Base-by-base conservation (phyloP, 2,113 vertebrate genomes). In the Octodon degus region DNA sequence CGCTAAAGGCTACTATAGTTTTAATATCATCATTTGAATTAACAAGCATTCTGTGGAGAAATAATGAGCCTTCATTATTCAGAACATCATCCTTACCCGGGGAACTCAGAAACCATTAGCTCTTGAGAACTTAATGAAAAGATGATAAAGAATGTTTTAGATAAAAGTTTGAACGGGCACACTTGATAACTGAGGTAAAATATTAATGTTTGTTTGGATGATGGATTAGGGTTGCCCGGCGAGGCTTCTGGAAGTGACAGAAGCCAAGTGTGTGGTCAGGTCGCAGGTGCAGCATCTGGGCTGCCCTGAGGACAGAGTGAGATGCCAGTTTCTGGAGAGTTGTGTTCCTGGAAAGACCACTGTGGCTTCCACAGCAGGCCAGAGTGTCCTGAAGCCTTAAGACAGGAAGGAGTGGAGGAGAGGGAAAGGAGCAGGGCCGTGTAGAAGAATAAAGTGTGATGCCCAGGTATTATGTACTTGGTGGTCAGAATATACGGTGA, bases 11-110 rank as follows among this genome's bases (percentile, higher is more conserved):
- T 99, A 99, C 99, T 99, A 99, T 99, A 99, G 99, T 99, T 99
- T 99, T 99, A 99, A 99, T 99, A 99, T 99, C 99, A 99, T 99
- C 99, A 99, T 99, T 99, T 99, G 99, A 99, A 99, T 99, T 99
- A 99, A 99, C 99, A 99, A 99, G 99, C 99, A 99, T 99, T 99
- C 99, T 99, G 99, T 99, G 99, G 99, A 99, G 99, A 99, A 99
- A 99, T 99, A 99, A 99, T 99, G 99, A 99, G 99, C 99, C 99
- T 99, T 99, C 99, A 99, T 99, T 99, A 99, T 99, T 99, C 99
- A 99, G 99, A 99, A 99, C 99, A 99, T 99, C 99, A 99, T 99
- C 99, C 99, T 99, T 99, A 99, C 99, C 99, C 99, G 98, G 98
- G 99, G 99, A 99, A 99, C 99, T 99, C 99, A 99, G 99, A 99